These are phyloP conservation scores for Eupithecia tripunctaria DNA, from an alignment of 2,888 invertebrate species.

Conservation along the genomic window DNA sequence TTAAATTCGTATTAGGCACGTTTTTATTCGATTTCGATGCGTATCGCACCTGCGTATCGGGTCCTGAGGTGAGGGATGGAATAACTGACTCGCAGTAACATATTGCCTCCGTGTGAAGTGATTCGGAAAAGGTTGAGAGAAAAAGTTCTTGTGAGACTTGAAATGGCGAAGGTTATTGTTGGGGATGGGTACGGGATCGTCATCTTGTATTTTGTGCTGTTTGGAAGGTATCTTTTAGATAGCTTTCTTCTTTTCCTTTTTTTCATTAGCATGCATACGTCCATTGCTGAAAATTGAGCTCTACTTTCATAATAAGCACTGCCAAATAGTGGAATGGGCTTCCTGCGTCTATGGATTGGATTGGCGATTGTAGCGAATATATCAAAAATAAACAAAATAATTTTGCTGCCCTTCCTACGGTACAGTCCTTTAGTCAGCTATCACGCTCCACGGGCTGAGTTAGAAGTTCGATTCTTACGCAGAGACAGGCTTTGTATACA, in stretches of 20 bases:
- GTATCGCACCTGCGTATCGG: slow-evolving; percentile 43
- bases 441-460: not conserved
- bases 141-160: slow-evolving; percentile 10
- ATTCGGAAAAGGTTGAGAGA: slow-evolving; percentile 30
- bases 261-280: not conserved
- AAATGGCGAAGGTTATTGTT: slow-evolving; percentile 18
- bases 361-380: not conserved
- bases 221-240: not conserved
- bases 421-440: not conserved
- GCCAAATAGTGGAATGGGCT: too few species aligned
- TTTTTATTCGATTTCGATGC: slow-evolving; percentile 46
- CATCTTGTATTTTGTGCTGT: not conserved
- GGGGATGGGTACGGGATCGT: not conserved
- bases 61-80: slow-evolving; percentile 37
- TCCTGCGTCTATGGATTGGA: too few species aligned
- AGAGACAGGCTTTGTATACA: too few species aligned
- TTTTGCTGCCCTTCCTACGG: not conserved
- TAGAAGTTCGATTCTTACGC: not conserved
- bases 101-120: slow-evolving; percentile 35
- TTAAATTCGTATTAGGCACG: slow-evolving; percentile 41
- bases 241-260: not conserved
- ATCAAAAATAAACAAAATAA: not conserved
- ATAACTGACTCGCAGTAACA: slow-evolving; percentile 34
- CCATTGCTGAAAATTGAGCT: not conserved
- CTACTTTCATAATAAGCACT: too few species aligned